phyloP scores from a whole-genome alignment of 2,888 invertebrate species.

The Stratiomys singularior region DNA sequence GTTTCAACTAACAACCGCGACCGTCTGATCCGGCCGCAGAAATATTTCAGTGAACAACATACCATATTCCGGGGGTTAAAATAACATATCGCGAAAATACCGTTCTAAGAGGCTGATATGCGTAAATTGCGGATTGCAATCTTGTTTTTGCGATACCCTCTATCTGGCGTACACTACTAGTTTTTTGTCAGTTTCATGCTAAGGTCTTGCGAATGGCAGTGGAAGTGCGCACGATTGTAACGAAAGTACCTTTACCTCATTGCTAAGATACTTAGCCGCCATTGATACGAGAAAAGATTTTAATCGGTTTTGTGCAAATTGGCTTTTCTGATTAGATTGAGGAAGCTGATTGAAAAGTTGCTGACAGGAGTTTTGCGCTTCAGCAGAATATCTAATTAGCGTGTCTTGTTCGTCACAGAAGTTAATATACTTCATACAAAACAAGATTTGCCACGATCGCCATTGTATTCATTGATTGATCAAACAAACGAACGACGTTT shows the following conservation, averaged over 20 bases:
- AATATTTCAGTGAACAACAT: background rate
- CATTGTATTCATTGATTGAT: background rate
- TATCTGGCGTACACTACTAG: constrained; percentile 34
- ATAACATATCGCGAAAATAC: background rate
- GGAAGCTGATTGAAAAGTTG: constrained; percentile 45
- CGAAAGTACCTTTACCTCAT: constrained; percentile 41
- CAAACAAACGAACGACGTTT: background rate
- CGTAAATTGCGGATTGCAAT: constrained; percentile 44
- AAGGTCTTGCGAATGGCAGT: constrained; percentile 21
- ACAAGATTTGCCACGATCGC: background rate
- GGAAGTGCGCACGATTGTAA: constrained; percentile 41
- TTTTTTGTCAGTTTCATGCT: constrained; percentile 14
- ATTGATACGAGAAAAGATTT: constrained; percentile 46
- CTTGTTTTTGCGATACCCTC: constrained; percentile 35
- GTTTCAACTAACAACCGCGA: background rate
- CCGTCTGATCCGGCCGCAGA: background rate
- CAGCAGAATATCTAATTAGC: constrained; percentile 43
- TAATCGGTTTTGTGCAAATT: constrained; percentile 47
- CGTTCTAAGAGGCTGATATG: constrained; percentile 41
- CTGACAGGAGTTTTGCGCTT: constrained; percentile 45
- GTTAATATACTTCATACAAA: background rate
- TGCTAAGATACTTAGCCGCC: constrained; percentile 41
- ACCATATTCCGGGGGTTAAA: constrained; percentile 9
- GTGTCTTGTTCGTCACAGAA: constrained; percentile 39
- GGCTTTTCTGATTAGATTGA: constrained; percentile 37